Percentiles rank a stretch among this genome's conserved stretches.
Evolutionary conservation across 1,140 invertebrate genomes (phyloP).

Genomic region (Leptopilina boulardi): DNA sequence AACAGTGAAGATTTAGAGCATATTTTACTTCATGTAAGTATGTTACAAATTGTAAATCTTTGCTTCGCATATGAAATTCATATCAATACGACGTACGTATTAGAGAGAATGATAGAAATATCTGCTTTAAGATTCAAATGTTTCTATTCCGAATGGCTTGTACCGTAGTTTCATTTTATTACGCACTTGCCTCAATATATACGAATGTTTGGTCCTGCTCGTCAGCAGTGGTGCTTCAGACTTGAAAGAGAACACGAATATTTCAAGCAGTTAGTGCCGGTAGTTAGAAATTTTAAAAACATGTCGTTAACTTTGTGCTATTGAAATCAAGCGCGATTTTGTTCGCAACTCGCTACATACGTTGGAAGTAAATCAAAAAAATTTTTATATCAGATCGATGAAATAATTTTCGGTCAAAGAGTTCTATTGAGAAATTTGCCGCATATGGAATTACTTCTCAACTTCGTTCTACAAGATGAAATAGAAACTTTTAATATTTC

Average conservation of each 20-base stretch:
- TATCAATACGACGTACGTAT: slow-evolving; percentile 14
- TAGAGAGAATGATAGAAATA: slow-evolving; percentile 48
- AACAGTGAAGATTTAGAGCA: slow-evolving; percentile 37
- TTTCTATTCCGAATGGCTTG: slow-evolving; percentile 42
- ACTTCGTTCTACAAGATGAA: slow-evolving; percentile 40
- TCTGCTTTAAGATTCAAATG: slow-evolving; percentile 39
- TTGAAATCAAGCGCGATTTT: slow-evolving; percentile 46
- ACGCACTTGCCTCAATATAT: slow-evolving; percentile 49
- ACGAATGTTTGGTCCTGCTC: slow-evolving; percentile 46
- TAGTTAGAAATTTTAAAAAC: slow-evolving; percentile 55
- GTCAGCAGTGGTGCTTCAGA: slow-evolving; percentile 44
- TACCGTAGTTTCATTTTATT: slow-evolving; percentile 55
- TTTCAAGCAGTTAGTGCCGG: slow-evolving; percentile 40
- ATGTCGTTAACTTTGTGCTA: slow-evolving; percentile 48
- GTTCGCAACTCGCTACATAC: slow-evolving; percentile 40
- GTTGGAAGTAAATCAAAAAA: slow-evolving; percentile 34
- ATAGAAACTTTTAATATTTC: slow-evolving; percentile 37
- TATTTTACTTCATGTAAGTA: slow-evolving; percentile 36
- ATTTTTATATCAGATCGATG: slow-evolving; percentile 51
- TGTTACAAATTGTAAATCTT: slow-evolving; percentile 51
- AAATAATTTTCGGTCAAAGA: slow-evolving; percentile 42
- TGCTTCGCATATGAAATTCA: slow-evolving; percentile 51
- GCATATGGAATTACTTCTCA: slow-evolving; percentile 38
- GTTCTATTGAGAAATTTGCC: slow-evolving; percentile 49
- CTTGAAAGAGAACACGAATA: slow-evolving; percentile 46